These are phyloP conservation scores for Corella eumyota DNA, from an alignment of 23 tunicate genomes.

Conservation along the genomic window DNA sequence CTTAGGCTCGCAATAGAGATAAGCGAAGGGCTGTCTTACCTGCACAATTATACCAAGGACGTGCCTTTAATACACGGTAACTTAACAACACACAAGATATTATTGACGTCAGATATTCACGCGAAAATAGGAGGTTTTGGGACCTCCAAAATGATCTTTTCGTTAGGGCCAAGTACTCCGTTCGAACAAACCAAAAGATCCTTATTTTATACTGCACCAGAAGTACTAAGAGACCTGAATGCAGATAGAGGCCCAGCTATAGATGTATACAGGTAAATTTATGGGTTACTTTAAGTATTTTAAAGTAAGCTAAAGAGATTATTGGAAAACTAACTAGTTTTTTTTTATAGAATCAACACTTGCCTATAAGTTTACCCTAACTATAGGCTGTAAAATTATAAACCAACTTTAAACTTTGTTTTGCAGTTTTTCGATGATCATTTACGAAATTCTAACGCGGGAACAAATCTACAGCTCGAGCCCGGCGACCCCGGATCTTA, in stretches of 20 bases:
- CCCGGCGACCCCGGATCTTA: constrained; percentile 25
- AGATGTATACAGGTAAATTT: constrained; percentile 44
- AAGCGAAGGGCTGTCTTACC: constrained; percentile 29
- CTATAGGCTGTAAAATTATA: too few species aligned
- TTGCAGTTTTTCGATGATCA: constrained; percentile 42
- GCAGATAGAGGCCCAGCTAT: constrained; percentile 16
- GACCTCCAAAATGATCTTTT: constrained; percentile 21
- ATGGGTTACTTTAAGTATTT: background rate
- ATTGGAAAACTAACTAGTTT: background rate
- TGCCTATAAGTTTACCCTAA: too few species aligned
- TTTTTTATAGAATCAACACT: too few species aligned
- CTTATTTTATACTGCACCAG: constrained; percentile 45
- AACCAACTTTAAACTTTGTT: constrained; percentile 4
- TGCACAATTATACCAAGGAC: constrained; percentile 19
- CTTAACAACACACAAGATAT: constrained; percentile 40
- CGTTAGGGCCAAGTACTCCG: too few species aligned
- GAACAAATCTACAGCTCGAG: constrained; percentile 22
- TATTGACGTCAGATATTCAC: constrained; percentile 25
- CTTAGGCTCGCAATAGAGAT: constrained; percentile 16
- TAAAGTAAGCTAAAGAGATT: background rate
- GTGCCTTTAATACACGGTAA: constrained; percentile 40
- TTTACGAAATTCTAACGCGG: constrained; percentile 32
- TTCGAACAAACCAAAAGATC: too few species aligned
- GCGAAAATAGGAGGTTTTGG: constrained; percentile 51
- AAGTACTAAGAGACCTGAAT: constrained; percentile 20